Percentiles rank a stretch among this genome's conserved stretches.
Evolutionary conservation across 2,113 vertebrate species (phyloP).

Genomic region (Chiloscyllium plagiosum): DNA sequence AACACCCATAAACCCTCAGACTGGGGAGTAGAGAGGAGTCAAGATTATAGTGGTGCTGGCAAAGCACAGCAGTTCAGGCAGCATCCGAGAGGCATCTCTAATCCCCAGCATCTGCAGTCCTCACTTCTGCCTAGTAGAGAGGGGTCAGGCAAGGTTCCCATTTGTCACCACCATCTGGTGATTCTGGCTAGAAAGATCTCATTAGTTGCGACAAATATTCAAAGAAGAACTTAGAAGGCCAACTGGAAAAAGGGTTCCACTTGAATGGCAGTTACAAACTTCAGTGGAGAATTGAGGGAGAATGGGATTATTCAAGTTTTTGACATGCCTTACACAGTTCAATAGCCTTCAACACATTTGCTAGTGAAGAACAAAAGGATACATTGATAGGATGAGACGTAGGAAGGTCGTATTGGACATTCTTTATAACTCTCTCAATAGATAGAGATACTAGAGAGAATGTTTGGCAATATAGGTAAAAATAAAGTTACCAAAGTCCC

Average conservation of each 20-base stretch:
- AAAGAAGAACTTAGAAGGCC: neutral
- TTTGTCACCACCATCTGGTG: neutral
- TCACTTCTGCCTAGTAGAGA: no score
- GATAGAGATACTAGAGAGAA: neutral
- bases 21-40: neutral
- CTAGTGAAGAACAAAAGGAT: neutral
- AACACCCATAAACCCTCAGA: neutral
- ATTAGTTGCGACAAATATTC: neutral
- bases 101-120: no score
- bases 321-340: neutral
- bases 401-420: neutral
- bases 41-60: no score
- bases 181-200: neutral
- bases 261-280: neutral
- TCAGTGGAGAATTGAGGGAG: neutral
- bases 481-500: no score
- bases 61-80: no score
- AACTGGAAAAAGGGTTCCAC: no score
- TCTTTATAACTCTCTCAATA: neutral
- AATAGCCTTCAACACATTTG: neutral
- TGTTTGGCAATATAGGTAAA: neutral
- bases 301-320: neutral
- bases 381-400: neutral
- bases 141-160: neutral
- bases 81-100: no score